Conservation (phyloP, 23 tunicate species). For the Trididemnum miniatum region DNA sequence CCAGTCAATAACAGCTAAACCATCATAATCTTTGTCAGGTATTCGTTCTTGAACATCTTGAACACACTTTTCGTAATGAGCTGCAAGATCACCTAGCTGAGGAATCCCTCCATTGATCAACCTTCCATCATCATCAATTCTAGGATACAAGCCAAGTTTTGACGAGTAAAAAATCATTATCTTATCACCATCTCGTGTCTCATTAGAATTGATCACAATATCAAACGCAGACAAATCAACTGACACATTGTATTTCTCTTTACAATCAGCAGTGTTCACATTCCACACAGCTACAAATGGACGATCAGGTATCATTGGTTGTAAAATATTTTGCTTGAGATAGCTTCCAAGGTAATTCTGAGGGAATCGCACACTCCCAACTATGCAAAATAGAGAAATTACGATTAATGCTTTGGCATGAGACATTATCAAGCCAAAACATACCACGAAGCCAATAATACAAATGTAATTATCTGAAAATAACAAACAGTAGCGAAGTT, state of each 20-base stretch:
- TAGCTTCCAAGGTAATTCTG: no score
- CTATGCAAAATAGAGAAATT: no score
- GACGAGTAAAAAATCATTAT: slow-evolving; percentile 67
- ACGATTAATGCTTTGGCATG: no score
- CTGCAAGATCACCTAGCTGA: slow-evolving; percentile 60
- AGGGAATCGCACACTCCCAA: no score
- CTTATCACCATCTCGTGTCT: slow-evolving; percentile 55
- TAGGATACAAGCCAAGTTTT: slow-evolving; percentile 70
- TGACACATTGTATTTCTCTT: slow-evolving; percentile 37
- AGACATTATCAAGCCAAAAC: no score
- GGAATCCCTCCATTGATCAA: slow-evolving; percentile 97
- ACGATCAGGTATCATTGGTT: slow-evolving; percentile 38
- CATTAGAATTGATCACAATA: slow-evolving; percentile 57
- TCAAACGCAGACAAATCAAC: slow-evolving; percentile 72
- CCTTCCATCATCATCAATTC: slow-evolving; percentile 41
- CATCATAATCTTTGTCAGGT: slow-evolving; percentile 68
- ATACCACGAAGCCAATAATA: no score
- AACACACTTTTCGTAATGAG: slow-evolving; percentile 62
- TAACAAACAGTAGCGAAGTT: no score
- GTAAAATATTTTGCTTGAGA: slow-evolving; percentile 33
- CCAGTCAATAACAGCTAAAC: slow-evolving; percentile 96
- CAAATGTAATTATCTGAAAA: no score
- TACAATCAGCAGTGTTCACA: slow-evolving; percentile 49
- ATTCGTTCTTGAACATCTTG: slow-evolving; percentile 47
- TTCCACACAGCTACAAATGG: slow-evolving; percentile 91